Base-by-base conservation (phyloP, 2,888 invertebrate species). In the Hemaris fuciformis region DNA sequence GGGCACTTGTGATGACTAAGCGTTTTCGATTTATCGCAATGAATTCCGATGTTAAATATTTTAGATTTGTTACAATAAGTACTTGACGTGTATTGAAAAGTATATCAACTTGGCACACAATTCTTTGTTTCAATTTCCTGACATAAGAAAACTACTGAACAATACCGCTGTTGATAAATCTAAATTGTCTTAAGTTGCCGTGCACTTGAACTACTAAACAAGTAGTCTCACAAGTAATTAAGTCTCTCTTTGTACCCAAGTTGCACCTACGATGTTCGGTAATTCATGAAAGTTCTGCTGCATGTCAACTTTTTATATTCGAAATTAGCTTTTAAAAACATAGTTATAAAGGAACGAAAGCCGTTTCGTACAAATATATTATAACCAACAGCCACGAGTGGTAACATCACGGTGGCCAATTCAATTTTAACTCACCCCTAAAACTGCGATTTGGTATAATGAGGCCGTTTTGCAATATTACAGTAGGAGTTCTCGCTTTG, bases 1-100 rank as follows among this genome's bases (percentile, higher is more conserved):
- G 68, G 69, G 67, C 64, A 70, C 62, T 66, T 67, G 62, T 67
- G 72, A 70, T 79, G 77, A 79, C 77, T 75, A 77, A 77, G 71
- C 73, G 64, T 61, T 66, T 68, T 68, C 64, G 10, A 53, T 53
- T 53, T 45, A 45, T n/a, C 38, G 18, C n/a, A 53, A 10, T 18
- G 31, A 31, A 31, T 53, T 53, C 31, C 53, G 31, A 53, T 31
- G 45, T 22, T 10, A 45, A 45, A 45, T 45, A 22, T 45, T 13
- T 20, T 45, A n/a, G n/a, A n/a, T n/a, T 41, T 15, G 41, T 5
- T 41, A 41, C 15, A 2, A 41, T n/a, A n/a, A n/a, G n/a, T n/a
- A n/a, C n/a, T n/a, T n/a, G n/a, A n/a, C n/a, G n/a, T n/a, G n/a
- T n/a, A n/a, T n/a, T n/a, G n/a, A n/a, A n/a, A n/a, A n/a, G n/a